Base-by-base conservation (phyloP, 1,140 invertebrate genomes). In the Trichogramma pretiosum region DNA sequence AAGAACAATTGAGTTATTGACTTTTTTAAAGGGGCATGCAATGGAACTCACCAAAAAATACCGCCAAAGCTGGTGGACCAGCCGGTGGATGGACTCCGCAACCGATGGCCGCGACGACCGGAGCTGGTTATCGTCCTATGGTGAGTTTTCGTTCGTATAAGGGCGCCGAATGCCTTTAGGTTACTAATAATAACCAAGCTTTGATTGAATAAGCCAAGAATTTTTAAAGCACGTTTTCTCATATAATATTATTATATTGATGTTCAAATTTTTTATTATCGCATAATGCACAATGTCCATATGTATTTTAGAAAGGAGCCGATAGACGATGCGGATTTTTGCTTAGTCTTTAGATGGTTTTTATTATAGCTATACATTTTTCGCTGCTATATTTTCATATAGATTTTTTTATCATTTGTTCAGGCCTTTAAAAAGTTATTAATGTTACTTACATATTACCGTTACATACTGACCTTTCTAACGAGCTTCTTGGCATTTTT, bases 41-140 rank as follows among this genome's bases (percentile, higher is more conserved):
- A 72, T 89, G 87, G 87, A 88, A 85, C 68, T 89, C 87, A 30
- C 85, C 86, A 37, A 88, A 88, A 74, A 87, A 86, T 68, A 75
- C 80, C 42, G 83, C 83, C 37, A 88, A 87, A 74, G 76, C 83
- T 21, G 80, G 82, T 54, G 71, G 66, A n/a, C 55, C 73, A n/a
- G 74, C 76, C 11, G n/a, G n/a, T n/a, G 71, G 67, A 21, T 89
- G 86, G 87, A 85, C 79, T 57, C 86, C 85, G 34, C 85, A 88
- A 67, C 85, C 85, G 22, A 87, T 89, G 82, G 84, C 85, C 55
- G 85, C 84, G 42, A 89, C 86, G 36, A 89, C 86, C 46, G 85
- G 83, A 53, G 85, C 82, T 50, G 84, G 83, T 55, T 89, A 89
- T 71, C 76, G 85, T 68, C 86, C 87, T 40, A 89, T 89, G 86